Percentiles rank a stretch among this genome's conserved stretches.
Conservation (phyloP, 2,797 vertebrate species). For the Atherinosoma microstoma region DNA sequence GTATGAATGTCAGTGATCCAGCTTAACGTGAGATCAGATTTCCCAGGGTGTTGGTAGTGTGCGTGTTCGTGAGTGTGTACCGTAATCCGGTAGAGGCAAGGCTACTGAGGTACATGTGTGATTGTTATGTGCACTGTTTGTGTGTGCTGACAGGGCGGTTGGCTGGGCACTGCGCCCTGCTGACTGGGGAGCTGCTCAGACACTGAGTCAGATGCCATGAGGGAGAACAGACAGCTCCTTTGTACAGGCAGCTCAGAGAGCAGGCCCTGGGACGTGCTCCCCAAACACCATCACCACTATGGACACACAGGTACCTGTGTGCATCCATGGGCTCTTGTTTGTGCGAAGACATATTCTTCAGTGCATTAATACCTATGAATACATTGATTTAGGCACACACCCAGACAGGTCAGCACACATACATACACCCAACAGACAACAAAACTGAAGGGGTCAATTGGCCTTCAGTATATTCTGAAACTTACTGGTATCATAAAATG, state of each 20-base stretch:
- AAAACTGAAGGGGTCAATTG: not conserved
- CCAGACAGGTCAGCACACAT: not conserved
- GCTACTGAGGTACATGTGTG: slow-evolving; percentile 51
- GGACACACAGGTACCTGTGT: slow-evolving; percentile 63
- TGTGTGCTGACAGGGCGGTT: slow-evolving; percentile 67
- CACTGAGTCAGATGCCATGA: slow-evolving; percentile 84
- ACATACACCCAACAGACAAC: not conserved
- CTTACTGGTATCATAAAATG: no score
- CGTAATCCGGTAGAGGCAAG: slow-evolving; percentile 62
- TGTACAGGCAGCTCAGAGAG: slow-evolving; percentile 68
- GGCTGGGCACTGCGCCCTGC: slow-evolving; percentile 73
- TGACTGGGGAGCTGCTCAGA: slow-evolving; percentile 82
- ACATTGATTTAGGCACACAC: slow-evolving; percentile 3
- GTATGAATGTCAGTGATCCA: slow-evolving; percentile 74
- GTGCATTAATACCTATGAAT: slow-evolving; percentile 22
- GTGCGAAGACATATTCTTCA: slow-evolving; percentile 32
- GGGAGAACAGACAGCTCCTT: slow-evolving; percentile 80
- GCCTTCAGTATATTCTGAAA: not conserved
- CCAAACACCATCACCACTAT: slow-evolving; percentile 86
- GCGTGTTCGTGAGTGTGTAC: slow-evolving; percentile 42
- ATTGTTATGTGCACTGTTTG: slow-evolving; percentile 47
- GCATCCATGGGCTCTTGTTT: slow-evolving; percentile 36
- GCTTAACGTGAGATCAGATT: slow-evolving; percentile 71
- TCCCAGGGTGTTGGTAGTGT: slow-evolving; percentile 55
- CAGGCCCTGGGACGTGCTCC: slow-evolving; percentile 85